phyloP scores from a whole-genome alignment of 2,113 vertebrate species.

The Seriola rivoliana region DNA sequence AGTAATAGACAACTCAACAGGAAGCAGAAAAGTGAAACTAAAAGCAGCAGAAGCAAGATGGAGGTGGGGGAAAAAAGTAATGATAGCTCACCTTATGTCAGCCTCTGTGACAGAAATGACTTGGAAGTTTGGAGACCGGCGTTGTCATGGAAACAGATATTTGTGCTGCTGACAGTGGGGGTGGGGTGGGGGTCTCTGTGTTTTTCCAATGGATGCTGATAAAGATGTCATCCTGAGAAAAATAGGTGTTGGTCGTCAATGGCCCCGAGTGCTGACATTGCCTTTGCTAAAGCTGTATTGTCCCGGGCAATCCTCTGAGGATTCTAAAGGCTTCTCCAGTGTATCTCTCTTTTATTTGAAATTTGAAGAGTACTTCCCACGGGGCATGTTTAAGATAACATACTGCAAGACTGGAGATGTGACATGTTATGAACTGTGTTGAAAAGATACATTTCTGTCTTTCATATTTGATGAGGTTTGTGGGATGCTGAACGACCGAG shows the following conservation, averaged over 20 bases:
- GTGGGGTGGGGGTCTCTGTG: constrained; percentile 28
- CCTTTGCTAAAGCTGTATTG: constrained; percentile 30
- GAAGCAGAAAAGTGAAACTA: constrained; percentile 41
- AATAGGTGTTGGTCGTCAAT: constrained; percentile 67
- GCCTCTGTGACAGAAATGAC: constrained; percentile 66
- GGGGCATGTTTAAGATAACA: constrained; percentile 50
- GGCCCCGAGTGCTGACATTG: constrained; percentile 57
- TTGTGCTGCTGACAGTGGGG: constrained; percentile 54
- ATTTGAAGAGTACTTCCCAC: constrained; percentile 51
- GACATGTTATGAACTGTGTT: constrained; percentile 35
- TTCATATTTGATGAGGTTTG: constrained; percentile 32
- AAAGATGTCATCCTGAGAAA: constrained; percentile 74
- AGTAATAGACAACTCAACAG: constrained; percentile 51
- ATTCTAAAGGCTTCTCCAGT: constrained; percentile 7
- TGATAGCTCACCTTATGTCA: constrained; percentile 71
- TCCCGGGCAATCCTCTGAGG: constrained; percentile 46
- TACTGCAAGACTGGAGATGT: constrained; percentile 13
- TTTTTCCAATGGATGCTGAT: constrained; percentile 64
- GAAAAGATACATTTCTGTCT: constrained; percentile 21
- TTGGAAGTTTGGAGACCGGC: constrained; percentile 69
- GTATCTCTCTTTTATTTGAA: constrained; percentile 43
- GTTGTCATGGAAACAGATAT: constrained; percentile 82
- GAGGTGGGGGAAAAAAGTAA: constrained; percentile 32
- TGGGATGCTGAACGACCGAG: neutral
- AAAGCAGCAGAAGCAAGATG: constrained; percentile 43